Base-by-base conservation (phyloP, 1,140 invertebrate genomes). In the Bombus vancouverensis region DNA sequence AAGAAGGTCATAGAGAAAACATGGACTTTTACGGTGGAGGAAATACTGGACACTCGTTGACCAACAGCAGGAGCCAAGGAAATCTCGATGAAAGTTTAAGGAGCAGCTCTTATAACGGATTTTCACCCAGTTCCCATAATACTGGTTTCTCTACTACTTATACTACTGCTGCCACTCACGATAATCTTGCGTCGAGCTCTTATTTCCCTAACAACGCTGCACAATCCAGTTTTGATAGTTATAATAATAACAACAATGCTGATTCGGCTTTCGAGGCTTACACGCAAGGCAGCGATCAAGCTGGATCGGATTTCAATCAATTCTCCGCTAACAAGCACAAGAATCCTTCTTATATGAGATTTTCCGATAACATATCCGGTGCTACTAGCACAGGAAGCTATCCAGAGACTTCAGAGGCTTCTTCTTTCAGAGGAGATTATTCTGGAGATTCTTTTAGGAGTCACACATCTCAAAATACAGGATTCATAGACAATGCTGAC, bases 81-180 rank as follows among this genome's bases (percentile, higher is more conserved):
- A 86, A 18, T 4, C 53, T 72, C 18, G 89, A 81, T 72, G 59
- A 81, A 34, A 81, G 81, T 77, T 28, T 75, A 39, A 83, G 65
- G 57, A 82, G 66, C 66, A 86, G 18, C 13, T 73, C 82, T 66
- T 90, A 86, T 10, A 90, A 22, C 42, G 87, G 77, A 68, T 91
- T 90, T 37, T 78, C 89, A 44, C 59, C 79, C 13, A 86, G 71
- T n/a, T 44, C 76, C n/a, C 83, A 88, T 12, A 73, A 57, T n/a
- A 32, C 71, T 66, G 79, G 76, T 4, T 89, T 74, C 57, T 32
- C 74, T 25, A 79, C 70, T 18, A 75, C 65, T 28, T 83, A 83
- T 3, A 75, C 89, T 18, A 73, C 32, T 5, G 65, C 47, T 37
- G n/a, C 18, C 25, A 62, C 13, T 9, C 83, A 85, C 2, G 87